Conservation (phyloP, 2,113 vertebrate genomes). For the Psammodynastes pulverulentus region DNA sequence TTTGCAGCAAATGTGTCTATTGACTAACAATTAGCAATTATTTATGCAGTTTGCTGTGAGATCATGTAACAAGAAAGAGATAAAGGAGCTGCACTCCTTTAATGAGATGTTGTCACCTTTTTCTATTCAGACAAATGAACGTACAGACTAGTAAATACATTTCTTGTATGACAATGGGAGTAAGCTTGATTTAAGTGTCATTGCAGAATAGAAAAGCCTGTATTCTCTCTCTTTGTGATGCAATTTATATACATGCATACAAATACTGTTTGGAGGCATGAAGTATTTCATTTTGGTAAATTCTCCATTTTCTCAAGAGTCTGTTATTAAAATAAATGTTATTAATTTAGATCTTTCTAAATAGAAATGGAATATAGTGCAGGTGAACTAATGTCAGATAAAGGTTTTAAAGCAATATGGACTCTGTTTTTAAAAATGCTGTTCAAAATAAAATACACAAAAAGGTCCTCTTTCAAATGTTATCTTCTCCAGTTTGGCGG, state of each 20-base stretch:
- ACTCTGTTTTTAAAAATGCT: neutral
- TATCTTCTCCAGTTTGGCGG: neutral
- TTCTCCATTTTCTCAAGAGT: conserved; percentile 40
- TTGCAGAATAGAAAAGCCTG: conserved; percentile 36
- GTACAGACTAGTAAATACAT: conserved; percentile 22
- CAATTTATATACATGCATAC: conserved; percentile 47
- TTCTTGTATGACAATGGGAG: conserved; percentile 51
- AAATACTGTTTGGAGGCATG: neutral
- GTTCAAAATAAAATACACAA: neutral
- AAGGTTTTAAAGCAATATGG: neutral
- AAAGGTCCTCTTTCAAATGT: neutral
- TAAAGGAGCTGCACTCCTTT: conserved; percentile 3
- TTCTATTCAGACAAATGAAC: conserved; percentile 23
- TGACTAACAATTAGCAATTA: conserved; percentile 2
- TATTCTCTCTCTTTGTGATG: conserved; percentile 32
- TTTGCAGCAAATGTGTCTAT: conserved; percentile 1
- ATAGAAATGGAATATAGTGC: neutral
- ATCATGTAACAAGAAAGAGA: conserved; percentile 7
- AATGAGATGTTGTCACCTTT: neutral
- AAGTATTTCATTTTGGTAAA: conserved; percentile 42
- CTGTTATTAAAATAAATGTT: conserved; percentile 1
- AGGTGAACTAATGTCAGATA: neutral
- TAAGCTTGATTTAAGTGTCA: conserved; percentile 40
- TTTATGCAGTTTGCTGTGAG: neutral
- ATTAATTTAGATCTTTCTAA: neutral